phyloP scores from a whole-genome alignment of 2,113 vertebrate species.

The Lutjanus erythropterus region DNA sequence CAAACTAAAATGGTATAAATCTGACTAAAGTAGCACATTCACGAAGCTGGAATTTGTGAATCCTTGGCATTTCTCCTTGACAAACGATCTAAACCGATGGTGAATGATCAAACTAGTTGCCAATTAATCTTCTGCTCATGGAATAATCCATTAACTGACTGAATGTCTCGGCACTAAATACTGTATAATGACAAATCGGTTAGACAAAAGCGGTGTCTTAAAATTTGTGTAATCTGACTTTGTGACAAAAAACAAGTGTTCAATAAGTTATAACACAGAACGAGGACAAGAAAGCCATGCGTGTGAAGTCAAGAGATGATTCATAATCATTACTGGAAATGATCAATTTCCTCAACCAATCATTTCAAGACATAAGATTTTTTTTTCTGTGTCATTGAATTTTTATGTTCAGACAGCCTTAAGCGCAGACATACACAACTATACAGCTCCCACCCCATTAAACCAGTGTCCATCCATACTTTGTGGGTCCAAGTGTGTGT shows the following conservation, averaged over 20 bases:
- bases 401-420: not conserved
- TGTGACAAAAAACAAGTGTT: not conserved
- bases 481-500: conserved; percentile 12
- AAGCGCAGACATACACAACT: not conserved
- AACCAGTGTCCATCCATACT: conserved; percentile 44
- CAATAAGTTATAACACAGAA: not conserved
- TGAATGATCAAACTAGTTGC: not conserved
- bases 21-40: not conserved
- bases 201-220: not conserved
- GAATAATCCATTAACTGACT: not conserved
- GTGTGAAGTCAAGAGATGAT: not conserved
- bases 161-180: not conserved
- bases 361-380: not conserved
- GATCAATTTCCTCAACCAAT: not conserved
- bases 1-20: not conserved
- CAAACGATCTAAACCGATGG: not conserved
- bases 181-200: not conserved
- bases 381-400: no score
- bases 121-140: not conserved
- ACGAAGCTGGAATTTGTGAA: not conserved
- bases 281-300: not conserved
- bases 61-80: not conserved
- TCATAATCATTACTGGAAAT: conserved; percentile 3
- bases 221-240: not conserved
- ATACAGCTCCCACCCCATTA: not conserved